Conservation (phyloP, 2,797 vertebrate species). For the Atherinosoma microstoma region DNA sequence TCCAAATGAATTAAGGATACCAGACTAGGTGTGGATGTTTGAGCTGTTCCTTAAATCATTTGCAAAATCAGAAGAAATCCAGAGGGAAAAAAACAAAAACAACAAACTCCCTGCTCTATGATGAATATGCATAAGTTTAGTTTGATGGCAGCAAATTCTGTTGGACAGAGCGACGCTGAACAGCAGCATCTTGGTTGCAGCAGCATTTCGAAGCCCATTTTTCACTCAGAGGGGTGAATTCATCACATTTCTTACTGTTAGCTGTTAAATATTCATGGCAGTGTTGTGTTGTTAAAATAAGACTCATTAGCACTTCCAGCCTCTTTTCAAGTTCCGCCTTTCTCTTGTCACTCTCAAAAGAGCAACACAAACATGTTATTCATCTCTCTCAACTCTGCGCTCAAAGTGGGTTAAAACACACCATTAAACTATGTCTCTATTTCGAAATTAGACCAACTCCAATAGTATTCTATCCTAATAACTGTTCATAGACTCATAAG, state of each 20-base stretch:
- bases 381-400: slow-evolving; percentile 34
- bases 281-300: slow-evolving; percentile 84
- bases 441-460: slow-evolving; percentile 21
- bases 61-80: background rate
- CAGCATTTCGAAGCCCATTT: slow-evolving; percentile 38
- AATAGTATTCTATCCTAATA: slow-evolving; percentile 5
- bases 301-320: slow-evolving; percentile 83
- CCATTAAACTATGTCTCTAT: slow-evolving; percentile 8
- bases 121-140: background rate
- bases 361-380: slow-evolving; percentile 69
- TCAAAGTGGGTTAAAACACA: slow-evolving; percentile 36
- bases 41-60: background rate
- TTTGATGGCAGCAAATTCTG: slow-evolving; percentile 11
- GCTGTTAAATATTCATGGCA: slow-evolving; percentile 83
- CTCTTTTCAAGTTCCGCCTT: slow-evolving; percentile 77
- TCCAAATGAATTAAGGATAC: background rate
- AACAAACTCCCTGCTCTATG: background rate
- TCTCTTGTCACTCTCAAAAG: slow-evolving; percentile 74
- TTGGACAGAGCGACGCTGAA: background rate
- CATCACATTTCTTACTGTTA: slow-evolving; percentile 66
- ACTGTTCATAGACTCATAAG: background rate
- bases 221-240: slow-evolving; percentile 62
- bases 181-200: slow-evolving; percentile 23
- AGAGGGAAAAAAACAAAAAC: too few species aligned
- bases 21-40: background rate